Conservation (phyloP, 2,113 vertebrate species). For the Anas platyrhynchos region DNA sequence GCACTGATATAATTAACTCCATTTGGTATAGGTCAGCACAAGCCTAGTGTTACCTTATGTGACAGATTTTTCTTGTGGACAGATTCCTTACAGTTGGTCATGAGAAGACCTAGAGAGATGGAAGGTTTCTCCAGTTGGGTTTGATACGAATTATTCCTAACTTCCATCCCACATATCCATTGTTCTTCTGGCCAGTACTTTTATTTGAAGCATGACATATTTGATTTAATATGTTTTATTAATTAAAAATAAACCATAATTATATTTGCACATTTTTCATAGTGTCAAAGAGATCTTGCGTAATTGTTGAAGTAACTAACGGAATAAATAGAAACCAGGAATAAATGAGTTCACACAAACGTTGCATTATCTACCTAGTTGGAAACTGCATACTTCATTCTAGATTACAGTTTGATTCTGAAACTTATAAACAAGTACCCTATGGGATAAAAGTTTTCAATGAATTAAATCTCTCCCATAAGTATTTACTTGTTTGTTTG, state of each 20-base stretch:
- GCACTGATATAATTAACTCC: not conserved
- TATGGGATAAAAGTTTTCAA: not conserved
- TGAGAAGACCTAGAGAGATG: not conserved
- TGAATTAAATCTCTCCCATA: not conserved
- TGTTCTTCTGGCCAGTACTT: not conserved
- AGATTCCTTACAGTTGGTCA: accelerated
- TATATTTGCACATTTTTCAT: not conserved
- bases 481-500: not conserved
- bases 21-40: not conserved
- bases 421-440: not conserved
- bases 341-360: not conserved
- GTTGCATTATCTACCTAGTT: not conserved
- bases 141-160: not conserved
- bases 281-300: not conserved
- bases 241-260: not conserved
- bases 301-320: not conserved
- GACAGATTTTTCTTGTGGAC: not conserved
- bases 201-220: not conserved
- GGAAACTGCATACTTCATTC: not conserved
- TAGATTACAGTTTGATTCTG: not conserved
- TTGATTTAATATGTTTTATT: not conserved
- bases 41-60: accelerated
- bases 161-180: not conserved
- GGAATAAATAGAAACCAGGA: not conserved
- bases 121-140: not conserved